A percentile compares a stretch with the other conserved stretches of the same genome.
phyloP scores from a whole-genome alignment of 2,797 vertebrate genomes.

The Iguana delicatissima region DNA sequence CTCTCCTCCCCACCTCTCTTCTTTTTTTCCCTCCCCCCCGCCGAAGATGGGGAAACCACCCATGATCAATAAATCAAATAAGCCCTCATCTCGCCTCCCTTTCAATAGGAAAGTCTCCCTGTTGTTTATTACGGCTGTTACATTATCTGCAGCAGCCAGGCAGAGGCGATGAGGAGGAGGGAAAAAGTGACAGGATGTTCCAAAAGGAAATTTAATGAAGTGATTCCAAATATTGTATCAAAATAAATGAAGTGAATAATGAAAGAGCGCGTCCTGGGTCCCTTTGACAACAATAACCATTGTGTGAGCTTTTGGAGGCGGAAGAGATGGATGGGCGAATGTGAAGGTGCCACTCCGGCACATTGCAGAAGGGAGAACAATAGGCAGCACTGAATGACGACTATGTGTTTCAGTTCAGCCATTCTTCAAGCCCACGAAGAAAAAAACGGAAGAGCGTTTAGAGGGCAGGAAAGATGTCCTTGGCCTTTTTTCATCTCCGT shows the following conservation, averaged over 20 bases:
- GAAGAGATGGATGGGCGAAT: conserved; percentile 14
- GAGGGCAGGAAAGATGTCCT: conserved; percentile 9
- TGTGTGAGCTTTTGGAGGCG: conserved; percentile 23
- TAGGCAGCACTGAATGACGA: neutral
- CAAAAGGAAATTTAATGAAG: conserved; percentile 71
- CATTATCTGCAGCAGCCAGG: conserved; percentile 73
- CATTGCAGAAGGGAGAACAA: conserved; percentile 24
- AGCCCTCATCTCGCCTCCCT: conserved; percentile 17
- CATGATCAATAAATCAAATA: conserved; percentile 46
- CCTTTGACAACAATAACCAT: conserved; percentile 43
- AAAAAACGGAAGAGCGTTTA: neutral
- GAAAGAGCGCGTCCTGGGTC: conserved; percentile 44
- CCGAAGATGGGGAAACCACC: conserved; percentile 3
- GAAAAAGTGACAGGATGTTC: conserved; percentile 48
- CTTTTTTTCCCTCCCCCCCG: neutral
- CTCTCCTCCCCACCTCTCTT: too few relatives aligned
- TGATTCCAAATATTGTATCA: conserved; percentile 65
- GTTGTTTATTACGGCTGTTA: conserved; percentile 39
- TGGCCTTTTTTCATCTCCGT: neutral
- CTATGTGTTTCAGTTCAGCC: conserved; percentile 13
- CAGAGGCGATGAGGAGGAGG: neutral
- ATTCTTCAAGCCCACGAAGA: conserved; percentile 8
- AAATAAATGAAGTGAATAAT: conserved; percentile 74
- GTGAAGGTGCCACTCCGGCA: conserved; percentile 31
- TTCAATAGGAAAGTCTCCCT: conserved; percentile 36